Conservation (phyloP, 2,113 vertebrate species). For the Syngnathus scovelli region DNA sequence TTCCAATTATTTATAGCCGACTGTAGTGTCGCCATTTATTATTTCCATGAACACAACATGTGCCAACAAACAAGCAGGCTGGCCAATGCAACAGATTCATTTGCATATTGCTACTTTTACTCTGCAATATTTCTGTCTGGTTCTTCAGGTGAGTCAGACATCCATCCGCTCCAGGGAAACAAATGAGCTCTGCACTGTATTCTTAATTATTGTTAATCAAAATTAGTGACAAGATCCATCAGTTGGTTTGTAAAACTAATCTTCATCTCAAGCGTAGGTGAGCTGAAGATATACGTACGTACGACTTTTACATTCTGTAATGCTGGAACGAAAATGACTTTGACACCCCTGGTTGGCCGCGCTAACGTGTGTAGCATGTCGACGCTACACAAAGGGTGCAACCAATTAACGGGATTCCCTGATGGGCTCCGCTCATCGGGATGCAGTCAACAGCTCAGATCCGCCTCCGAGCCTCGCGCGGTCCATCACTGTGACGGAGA, state of each 20-base stretch:
- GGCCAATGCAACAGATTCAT: background rate
- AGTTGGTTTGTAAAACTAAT: background rate
- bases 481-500: constrained; percentile 37
- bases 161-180: too few species aligned
- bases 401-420: constrained; percentile 59
- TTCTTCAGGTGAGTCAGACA: too few species aligned
- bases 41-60: background rate
- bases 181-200: background rate
- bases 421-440: constrained; percentile 49
- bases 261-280: constrained; percentile 39
- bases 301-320: background rate
- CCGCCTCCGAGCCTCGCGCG: constrained; percentile 32
- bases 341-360: background rate
- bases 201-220: background rate
- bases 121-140: background rate
- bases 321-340: background rate
- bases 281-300: background rate
- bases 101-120: background rate
- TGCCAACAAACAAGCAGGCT: background rate
- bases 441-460: constrained; percentile 51
- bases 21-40: background rate
- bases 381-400: constrained; percentile 37
- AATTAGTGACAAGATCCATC: background rate
- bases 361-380: background rate
- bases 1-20: background rate